phyloP scores from a whole-genome alignment of 2,797 vertebrate species.

The Coendou prehensilis region DNA sequence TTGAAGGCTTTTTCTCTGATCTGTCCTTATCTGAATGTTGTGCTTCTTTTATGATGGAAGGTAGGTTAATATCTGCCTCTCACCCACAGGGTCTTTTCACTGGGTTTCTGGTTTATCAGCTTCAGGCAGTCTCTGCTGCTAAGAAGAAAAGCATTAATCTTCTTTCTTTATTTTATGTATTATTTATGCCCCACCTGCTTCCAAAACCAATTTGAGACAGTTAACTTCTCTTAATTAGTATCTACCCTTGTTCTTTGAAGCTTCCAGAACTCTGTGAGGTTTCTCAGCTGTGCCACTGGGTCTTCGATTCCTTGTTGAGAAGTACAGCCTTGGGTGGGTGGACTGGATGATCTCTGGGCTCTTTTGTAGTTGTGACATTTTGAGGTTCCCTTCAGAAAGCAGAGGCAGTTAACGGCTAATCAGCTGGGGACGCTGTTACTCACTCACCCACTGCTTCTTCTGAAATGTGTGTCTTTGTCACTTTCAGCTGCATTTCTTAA shows the following conservation, averaged over 20 bases:
- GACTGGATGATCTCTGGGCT: background rate
- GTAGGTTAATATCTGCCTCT: background rate
- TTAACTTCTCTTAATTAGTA: constrained; percentile 75
- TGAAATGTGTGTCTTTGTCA: background rate
- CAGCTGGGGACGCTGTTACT: background rate
- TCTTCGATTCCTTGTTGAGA: constrained; percentile 69
- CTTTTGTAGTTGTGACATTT: constrained; percentile 46
- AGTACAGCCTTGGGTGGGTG: background rate
- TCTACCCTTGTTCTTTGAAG: constrained; percentile 62
- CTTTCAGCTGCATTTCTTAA: background rate
- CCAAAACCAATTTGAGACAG: constrained; percentile 46
- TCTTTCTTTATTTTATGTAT: constrained; percentile 78
- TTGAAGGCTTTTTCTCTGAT: constrained; percentile 7
- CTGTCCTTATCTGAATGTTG: background rate
- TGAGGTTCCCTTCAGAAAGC: background rate
- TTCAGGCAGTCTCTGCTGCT: constrained; percentile 47
- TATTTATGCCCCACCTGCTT: constrained; percentile 72
- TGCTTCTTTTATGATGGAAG: constrained; percentile 24
- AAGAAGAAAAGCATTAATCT: constrained; percentile 56
- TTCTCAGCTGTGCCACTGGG: constrained; percentile 2
- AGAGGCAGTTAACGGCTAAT: background rate
- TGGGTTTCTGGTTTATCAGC: constrained; percentile 56
- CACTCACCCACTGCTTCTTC: background rate
- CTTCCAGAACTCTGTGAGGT: background rate
- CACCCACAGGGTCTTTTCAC: background rate